Evolutionary conservation across 2,888 invertebrate species (phyloP), one percentile per base, ranked within the genome.

Genomic region (Pinctada fucata): DNA sequence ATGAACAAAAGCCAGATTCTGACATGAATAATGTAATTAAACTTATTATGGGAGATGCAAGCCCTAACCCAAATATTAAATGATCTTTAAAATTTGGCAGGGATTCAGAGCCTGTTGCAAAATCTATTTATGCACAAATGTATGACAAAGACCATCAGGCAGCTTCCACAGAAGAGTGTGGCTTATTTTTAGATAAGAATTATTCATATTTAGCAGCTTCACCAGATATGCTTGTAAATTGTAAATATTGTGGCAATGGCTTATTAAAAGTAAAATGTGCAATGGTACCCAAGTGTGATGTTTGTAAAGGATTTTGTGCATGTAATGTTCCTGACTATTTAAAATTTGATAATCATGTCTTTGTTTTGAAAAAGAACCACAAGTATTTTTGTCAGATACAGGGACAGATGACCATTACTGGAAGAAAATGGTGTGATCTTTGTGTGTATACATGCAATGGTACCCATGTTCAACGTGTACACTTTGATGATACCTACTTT

Each of bases 201-300:
- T 63, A 16, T 31, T 72, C 74, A 10, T 74, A 65, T 67, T 65
- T 74, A 49, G 74, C 69, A 31, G 74, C 78, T 10, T 67, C 45
- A 50, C 78, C 78, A 45, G 74, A 78, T 65, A 52, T 69, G 69
- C 47, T 67, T 47, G 78, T 74, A 10, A 48, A 66, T 3, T 78
- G 74, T 71, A 68, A 65, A 45, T 78, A 74, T 51, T 78, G 78
- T 74, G 78, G 78, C 45, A 58, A 58, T 10, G 78, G 78, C 13
- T 65, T 78, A 10, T 49, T 78, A 51, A 74, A 78, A 50, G 65
- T 78, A 31, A 74, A 75, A 70, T 74, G 69, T 51, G 65, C 78
- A 6, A 50, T 74, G n/a, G 16, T 51, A 51, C 52, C 75, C 2
- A 75, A 67, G 65, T 75, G 75, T 68, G 31, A 16, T 67, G 31